Evolutionary conservation across 2,113 vertebrate species (phyloP).

Genomic region (Tiliqua scincoides): DNA sequence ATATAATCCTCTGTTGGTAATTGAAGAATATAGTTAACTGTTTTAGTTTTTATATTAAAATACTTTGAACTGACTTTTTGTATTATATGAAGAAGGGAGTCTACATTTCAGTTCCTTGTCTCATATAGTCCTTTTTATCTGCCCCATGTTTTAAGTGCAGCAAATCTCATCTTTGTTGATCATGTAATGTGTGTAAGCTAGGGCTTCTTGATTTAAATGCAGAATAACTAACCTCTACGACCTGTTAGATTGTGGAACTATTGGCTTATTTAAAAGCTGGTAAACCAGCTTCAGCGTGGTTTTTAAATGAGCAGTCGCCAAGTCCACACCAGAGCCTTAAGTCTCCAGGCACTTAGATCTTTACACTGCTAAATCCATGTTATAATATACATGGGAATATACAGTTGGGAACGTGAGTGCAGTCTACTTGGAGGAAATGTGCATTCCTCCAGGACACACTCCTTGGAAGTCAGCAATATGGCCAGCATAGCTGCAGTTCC

Average conservation of each 20-base stretch:
- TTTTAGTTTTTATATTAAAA: too few relatives aligned
- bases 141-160: background rate
- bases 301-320: background rate
- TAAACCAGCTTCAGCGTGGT: background rate
- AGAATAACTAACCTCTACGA: background rate
- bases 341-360: background rate
- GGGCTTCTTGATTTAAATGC: background rate
- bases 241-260: too few relatives aligned
- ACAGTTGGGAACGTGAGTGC: background rate
- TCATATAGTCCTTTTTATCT: background rate
- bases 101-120: background rate
- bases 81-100: background rate
- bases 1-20: constrained; percentile 91
- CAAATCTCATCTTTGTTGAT: background rate
- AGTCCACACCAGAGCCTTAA: background rate
- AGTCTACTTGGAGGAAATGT: background rate
- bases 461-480: background rate
- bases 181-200: background rate
- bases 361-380: background rate
- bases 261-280: background rate
- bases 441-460: background rate
- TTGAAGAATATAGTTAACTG: background rate
- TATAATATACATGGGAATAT: too few relatives aligned
- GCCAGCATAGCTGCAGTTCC: background rate
- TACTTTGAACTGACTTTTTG: background rate